A percentile compares a stretch with the other conserved stretches of the same genome.
Evolutionary conservation across 2,797 vertebrate genomes (phyloP).

Genomic region (Etheostoma perlongum): DNA sequence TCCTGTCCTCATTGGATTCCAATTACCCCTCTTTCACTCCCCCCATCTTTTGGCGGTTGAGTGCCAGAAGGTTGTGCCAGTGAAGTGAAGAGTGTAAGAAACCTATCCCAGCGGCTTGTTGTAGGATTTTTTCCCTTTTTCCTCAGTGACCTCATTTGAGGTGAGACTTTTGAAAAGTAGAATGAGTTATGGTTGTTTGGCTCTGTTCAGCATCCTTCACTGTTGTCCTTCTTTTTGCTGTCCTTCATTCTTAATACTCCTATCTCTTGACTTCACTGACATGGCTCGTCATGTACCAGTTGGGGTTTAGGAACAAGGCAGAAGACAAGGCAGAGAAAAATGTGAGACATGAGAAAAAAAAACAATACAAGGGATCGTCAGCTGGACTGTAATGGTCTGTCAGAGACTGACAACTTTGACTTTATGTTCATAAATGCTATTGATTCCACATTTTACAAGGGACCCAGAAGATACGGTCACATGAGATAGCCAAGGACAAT

Average conservation of each 20-base stretch:
- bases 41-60: conserved; percentile 27
- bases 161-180: conserved; percentile 62
- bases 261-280: conserved; percentile 23
- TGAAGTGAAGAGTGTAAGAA: conserved; percentile 59
- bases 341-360: background rate
- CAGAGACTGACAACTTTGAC: too few species aligned
- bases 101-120: conserved; percentile 40
- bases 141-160: conserved; percentile 81
- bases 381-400: too few species aligned
- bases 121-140: conserved; percentile 31
- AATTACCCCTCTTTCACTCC: conserved; percentile 23
- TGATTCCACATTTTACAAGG: conserved; percentile 11
- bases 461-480: background rate
- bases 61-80: conserved; percentile 64
- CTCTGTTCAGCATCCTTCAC: conserved; percentile 47
- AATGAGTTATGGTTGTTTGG: conserved; percentile 47
- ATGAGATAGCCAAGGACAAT: background rate
- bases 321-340: conserved; percentile 15
- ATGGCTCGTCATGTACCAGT: conserved; percentile 28
- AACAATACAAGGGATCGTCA: too few species aligned
- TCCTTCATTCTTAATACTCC: conserved; percentile 29
- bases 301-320: conserved; percentile 30
- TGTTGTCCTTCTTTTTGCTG: conserved; percentile 14
- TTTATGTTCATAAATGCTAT: background rate
- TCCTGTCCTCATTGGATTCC: conserved; percentile 60